A percentile compares a stretch with the other conserved stretches of the same genome.
phyloP scores from a whole-genome alignment of 2,113 vertebrate genomes.

The Amblyopsis rosae region DNA sequence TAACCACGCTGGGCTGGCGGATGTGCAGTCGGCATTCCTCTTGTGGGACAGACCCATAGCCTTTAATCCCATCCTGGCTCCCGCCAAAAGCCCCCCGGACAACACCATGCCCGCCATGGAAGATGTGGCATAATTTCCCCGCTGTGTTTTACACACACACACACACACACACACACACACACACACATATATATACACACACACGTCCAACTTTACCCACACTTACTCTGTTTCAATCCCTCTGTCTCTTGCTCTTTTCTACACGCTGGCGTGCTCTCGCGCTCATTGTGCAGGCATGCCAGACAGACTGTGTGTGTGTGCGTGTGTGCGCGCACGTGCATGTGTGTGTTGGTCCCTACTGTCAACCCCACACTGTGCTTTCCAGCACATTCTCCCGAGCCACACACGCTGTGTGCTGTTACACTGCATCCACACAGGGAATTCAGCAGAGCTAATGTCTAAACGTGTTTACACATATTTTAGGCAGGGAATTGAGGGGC shows the following conservation, averaged over 20 bases:
- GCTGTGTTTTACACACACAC: slow-evolving; percentile 40
- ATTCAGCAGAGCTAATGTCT: background rate
- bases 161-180: slow-evolving; percentile 24
- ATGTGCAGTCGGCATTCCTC: slow-evolving; percentile 78
- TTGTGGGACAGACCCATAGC: slow-evolving; percentile 76
- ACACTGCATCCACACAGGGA: background rate
- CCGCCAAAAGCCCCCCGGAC: slow-evolving; percentile 76
- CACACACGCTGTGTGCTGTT: background rate
- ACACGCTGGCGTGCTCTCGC: background rate
- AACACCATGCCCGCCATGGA: slow-evolving; percentile 68
- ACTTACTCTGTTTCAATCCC: slow-evolving; percentile 17
- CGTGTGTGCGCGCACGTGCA: background rate
- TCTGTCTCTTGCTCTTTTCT: slow-evolving; percentile 14
- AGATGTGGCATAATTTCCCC: slow-evolving; percentile 75
- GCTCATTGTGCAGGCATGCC: background rate
- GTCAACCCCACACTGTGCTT: background rate
- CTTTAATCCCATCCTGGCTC: slow-evolving; percentile 82
- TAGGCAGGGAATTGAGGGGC: background rate
- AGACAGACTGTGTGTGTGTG: background rate
- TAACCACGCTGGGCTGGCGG: slow-evolving; percentile 57
- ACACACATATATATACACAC: slow-evolving; percentile 11
- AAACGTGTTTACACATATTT: slow-evolving; percentile 5
- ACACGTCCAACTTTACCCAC: slow-evolving; percentile 11
- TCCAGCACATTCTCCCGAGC: slow-evolving; percentile 1
- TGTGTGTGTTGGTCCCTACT: background rate